These are phyloP conservation scores for Drosophila rhopaloa DNA, from an alignment of 1,140 invertebrate genomes.

Conservation along the genomic window DNA sequence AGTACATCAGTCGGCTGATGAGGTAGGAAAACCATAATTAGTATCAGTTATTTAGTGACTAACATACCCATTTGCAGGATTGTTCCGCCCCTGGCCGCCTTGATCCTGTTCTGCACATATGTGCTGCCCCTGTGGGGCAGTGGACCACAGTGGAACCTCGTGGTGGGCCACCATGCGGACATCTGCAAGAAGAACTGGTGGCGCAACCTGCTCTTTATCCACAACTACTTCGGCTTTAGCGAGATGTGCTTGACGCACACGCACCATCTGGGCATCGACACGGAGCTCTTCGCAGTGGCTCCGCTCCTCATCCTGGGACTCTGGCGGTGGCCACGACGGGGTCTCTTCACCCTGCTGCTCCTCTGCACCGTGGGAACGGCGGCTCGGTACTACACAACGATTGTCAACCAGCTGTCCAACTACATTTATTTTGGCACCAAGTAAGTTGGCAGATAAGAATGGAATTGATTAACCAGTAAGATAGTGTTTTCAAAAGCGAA, in stretches of 20 bases:
- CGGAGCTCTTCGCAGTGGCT: constrained; percentile 91
- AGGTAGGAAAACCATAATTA: constrained; percentile 79
- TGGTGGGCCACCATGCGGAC: constrained; percentile 87
- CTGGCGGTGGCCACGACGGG: constrained; percentile 87
- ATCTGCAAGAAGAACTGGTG: constrained; percentile 88
- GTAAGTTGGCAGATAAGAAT: constrained; percentile 85
- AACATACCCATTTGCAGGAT: constrained; percentile 83
- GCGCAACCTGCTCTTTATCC: constrained; percentile 88
- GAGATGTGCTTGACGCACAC: constrained; percentile 90
- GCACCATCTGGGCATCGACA: constrained; percentile 93
- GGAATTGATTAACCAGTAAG: too few species aligned
- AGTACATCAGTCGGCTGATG: constrained; percentile 87
- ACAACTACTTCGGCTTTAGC: constrained; percentile 89
- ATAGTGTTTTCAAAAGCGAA: not conserved
- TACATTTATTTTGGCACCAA: constrained; percentile 89
- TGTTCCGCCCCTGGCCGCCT: constrained; percentile 87
- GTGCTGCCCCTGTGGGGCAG: constrained; percentile 87
- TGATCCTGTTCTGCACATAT: constrained; percentile 88
- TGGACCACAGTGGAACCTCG: constrained; percentile 89
- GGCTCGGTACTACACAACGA: constrained; percentile 87
- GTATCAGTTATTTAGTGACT: too few species aligned
- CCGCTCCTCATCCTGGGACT: constrained; percentile 89
- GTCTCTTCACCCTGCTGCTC: constrained; percentile 84
- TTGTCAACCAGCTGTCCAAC: constrained; percentile 86
- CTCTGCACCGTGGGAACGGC: constrained; percentile 86